Conservation (phyloP, 2,888 invertebrate genomes). For the Noctua janthina region DNA sequence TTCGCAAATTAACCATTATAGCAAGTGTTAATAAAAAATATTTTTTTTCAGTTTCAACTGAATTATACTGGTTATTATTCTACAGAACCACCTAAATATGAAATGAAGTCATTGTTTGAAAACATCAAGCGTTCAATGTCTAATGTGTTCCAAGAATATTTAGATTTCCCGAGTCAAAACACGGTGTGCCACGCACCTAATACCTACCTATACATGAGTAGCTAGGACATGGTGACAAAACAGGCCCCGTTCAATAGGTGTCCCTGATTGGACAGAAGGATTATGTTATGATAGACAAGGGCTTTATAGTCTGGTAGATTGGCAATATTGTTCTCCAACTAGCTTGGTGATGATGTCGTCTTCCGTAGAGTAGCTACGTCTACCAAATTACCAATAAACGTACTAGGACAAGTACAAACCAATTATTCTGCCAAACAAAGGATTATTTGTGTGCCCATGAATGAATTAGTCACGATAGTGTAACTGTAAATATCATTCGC, state of each 20-base stretch:
- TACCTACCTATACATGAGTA: not conserved
- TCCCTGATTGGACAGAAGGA: conserved; percentile 23
- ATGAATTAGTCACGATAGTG: no score
- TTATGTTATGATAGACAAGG: conserved; percentile 23
- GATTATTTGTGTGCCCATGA: no score
- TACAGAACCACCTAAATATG: not conserved
- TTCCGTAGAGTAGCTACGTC: not conserved
- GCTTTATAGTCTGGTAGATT: conserved; percentile 14
- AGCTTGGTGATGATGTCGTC: not conserved
- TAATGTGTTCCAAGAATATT: not conserved
- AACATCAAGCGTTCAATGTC: not conserved
- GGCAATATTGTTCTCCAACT: conserved; percentile 18
- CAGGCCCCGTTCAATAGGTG: conserved; percentile 16
- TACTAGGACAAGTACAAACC: no score
- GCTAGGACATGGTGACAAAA: conserved; percentile 7
- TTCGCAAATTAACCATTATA: not conserved
- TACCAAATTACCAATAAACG: no score
- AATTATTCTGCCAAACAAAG: no score
- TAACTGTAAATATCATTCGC: no score
- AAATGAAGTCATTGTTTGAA: not conserved
- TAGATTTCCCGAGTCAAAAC: not conserved
- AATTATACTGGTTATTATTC: not conserved
- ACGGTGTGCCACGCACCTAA: not conserved
- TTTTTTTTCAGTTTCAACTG: no score
- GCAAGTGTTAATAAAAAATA: no score